phyloP scores from a whole-genome alignment of 2,113 vertebrate genomes.

The Bambusicola thoracicus region DNA sequence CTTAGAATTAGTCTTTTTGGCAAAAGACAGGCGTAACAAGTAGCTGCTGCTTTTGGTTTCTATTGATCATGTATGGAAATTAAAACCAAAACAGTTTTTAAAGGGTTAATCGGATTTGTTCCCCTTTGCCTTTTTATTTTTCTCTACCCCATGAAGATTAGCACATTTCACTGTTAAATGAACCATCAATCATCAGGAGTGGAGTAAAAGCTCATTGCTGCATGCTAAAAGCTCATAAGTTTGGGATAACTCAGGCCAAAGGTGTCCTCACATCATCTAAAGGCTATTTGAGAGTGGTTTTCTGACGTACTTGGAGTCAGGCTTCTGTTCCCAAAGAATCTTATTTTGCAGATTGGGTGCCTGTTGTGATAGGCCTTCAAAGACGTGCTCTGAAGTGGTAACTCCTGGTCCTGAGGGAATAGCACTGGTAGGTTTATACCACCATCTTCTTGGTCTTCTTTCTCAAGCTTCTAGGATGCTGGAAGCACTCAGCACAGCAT shows the following conservation, averaged over 20 bases:
- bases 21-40: background rate
- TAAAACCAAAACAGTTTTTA: background rate
- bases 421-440: background rate
- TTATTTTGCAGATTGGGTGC: background rate
- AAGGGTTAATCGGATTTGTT: background rate
- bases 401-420: background rate
- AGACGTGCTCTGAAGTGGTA: background rate
- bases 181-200: background rate
- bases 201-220: background rate
- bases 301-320: background rate
- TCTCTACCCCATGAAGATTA: background rate
- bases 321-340: background rate
- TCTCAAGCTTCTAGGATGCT: background rate
- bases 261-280: background rate
- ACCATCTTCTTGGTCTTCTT: background rate
- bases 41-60: background rate
- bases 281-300: background rate
- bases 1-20: background rate
- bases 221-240: background rate
- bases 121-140: rapidly evolving
- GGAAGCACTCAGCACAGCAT: background rate
- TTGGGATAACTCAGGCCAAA: background rate
- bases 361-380: background rate
- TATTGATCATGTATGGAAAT: background rate
- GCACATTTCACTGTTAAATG: background rate